phyloP scores from a whole-genome alignment of 2,113 vertebrate species.

The Electrona antarctica region DNA sequence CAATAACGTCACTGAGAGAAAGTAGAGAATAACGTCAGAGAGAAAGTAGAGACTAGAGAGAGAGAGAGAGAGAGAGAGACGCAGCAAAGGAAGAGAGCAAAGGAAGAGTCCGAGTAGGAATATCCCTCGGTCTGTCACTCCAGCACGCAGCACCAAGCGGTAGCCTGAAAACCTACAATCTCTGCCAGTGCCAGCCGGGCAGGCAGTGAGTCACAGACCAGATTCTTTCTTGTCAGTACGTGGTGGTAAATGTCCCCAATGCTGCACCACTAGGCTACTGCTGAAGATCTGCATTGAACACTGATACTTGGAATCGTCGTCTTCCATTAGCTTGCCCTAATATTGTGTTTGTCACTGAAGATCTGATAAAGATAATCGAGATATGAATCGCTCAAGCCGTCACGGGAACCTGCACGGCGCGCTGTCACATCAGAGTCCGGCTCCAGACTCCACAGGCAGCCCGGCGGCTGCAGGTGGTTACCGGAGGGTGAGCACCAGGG shows the following conservation, averaged over 20 bases:
- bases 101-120: slow-evolving; percentile 16
- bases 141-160: neutral
- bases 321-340: neutral
- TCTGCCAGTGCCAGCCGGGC: neutral
- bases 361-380: neutral
- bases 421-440: slow-evolving; percentile 64
- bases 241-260: too few relatives aligned
- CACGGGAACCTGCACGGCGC: slow-evolving; percentile 64
- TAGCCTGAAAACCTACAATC: neutral
- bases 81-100: slow-evolving; percentile 19
- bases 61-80: slow-evolving; percentile 23
- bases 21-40: slow-evolving; percentile 44
- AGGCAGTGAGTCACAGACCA: too few relatives aligned
- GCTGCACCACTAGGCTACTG: slow-evolving; percentile 15
- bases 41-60: slow-evolving; percentile 6
- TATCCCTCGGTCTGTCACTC: slow-evolving; percentile 25
- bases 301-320: neutral
- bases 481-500: slow-evolving; percentile 46
- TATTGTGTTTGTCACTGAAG: neutral
- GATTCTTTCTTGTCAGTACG: too few relatives aligned
- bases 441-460: slow-evolving; percentile 67
- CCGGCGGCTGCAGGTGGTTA: slow-evolving; percentile 54
- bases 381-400: slow-evolving; percentile 58
- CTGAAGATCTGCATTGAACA: neutral
- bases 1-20: slow-evolving; percentile 46